A percentile compares a stretch with the other conserved stretches of the same genome.
These are phyloP conservation scores for Zaprionus davidi DNA, from an alignment of 1,140 invertebrate species.

Conservation along the genomic window DNA sequence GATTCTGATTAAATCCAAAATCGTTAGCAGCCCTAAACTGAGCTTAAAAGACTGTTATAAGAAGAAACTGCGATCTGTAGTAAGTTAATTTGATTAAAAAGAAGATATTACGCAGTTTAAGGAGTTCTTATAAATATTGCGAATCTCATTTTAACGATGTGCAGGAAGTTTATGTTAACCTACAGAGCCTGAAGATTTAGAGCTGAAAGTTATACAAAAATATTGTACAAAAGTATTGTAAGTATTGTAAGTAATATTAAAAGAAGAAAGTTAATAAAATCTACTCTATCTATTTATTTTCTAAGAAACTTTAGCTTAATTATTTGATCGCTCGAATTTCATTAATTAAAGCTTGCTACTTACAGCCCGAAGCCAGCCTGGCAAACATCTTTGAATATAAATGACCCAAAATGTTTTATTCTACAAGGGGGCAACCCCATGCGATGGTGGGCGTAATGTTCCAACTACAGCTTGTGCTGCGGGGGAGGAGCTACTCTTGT, in stretches of 20 bases:
- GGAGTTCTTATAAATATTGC: no score
- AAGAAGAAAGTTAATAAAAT: not conserved
- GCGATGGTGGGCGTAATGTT: conserved; percentile 14
- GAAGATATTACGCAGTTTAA: no score
- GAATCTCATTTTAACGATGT: no score
- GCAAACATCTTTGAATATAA: conserved; percentile 16
- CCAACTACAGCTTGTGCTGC: not conserved
- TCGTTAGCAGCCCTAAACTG: no score
- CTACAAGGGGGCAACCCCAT: conserved; percentile 10
- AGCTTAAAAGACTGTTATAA: no score
- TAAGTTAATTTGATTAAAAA: no score
- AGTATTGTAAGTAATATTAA: not conserved
- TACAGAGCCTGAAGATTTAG: no score
- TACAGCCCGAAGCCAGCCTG: not conserved
- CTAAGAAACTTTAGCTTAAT: not conserved
- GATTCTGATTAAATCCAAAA: no score
- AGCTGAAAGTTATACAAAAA: no score
- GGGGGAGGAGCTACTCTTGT: conserved; percentile 28
- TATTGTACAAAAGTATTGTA: no score
- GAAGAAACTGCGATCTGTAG: no score
- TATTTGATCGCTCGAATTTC: conserved; percentile 2
- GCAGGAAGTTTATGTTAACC: no score
- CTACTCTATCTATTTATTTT: not conserved
- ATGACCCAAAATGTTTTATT: conserved; percentile 30
- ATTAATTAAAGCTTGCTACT: conserved; percentile 10